Percentiles rank a stretch among this genome's conserved stretches.
Evolutionary conservation across 2,888 invertebrate species (phyloP).

Genomic region (Caenorhabditis imperialis): DNA sequence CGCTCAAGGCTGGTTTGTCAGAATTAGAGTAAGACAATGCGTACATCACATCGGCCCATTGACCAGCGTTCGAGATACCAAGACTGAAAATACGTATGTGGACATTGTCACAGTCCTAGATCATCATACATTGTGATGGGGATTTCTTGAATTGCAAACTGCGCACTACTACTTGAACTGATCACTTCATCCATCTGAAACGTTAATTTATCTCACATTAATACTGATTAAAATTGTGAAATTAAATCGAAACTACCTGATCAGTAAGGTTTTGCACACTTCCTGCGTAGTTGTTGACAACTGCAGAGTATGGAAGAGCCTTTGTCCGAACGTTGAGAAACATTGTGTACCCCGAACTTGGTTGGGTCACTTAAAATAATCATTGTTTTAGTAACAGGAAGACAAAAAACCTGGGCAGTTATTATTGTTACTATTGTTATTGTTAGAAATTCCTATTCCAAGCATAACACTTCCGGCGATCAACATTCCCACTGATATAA

Average conservation of each 20-base stretch:
- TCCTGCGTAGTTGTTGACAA: slow-evolving; percentile 24
- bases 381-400: not conserved
- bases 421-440: too few species aligned
- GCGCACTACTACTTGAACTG: not conserved
- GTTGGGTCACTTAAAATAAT: slow-evolving; percentile 10
- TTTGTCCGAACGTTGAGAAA: slow-evolving; percentile 23
- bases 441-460: slow-evolving; percentile 56
- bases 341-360: slow-evolving; percentile 21
- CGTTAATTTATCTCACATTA: not conserved
- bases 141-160: slow-evolving; percentile 1
- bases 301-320: slow-evolving; percentile 27
- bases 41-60: slow-evolving; percentile 34
- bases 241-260: slow-evolving; percentile 26
- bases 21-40: slow-evolving; percentile 33
- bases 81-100: too few species aligned
- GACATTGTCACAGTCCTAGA: too few species aligned
- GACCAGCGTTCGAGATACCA: slow-evolving; percentile 36
- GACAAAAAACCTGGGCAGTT: too few species aligned
- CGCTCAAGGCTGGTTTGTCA: slow-evolving; percentile 10
- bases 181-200: slow-evolving; percentile 26
- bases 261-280: slow-evolving; percentile 29
- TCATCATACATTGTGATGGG: slow-evolving; percentile 50
- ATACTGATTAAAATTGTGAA: not conserved
- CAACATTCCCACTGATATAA: slow-evolving; percentile 47
- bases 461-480: slow-evolving; percentile 61